These are phyloP conservation scores for Sebastes vulpes DNA, from an alignment of 2,797 vertebrate species.

Conservation along the genomic window DNA sequence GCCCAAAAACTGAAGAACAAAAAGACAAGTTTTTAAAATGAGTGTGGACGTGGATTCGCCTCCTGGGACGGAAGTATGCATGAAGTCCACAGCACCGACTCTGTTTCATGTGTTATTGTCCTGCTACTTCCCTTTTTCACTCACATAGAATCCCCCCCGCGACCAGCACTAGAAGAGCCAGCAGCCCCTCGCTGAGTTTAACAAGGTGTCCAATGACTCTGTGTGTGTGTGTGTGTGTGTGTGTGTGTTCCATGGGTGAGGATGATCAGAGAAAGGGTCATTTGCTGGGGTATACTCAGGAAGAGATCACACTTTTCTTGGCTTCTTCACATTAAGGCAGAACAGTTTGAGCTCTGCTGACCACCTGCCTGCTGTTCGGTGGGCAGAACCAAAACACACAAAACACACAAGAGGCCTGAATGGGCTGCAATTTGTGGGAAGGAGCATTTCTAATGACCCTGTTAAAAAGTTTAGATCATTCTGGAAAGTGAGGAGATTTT, in stretches of 20 bases:
- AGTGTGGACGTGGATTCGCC: neutral
- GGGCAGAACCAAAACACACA: constrained; percentile 60
- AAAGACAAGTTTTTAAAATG: neutral
- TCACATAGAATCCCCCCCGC: constrained; percentile 62
- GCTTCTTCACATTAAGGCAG: constrained; percentile 7
- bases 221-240: constrained; percentile 25
- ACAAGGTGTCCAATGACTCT: constrained; percentile 66
- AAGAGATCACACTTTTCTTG: constrained; percentile 66
- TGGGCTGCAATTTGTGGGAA: constrained; percentile 16
- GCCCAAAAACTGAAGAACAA: neutral
- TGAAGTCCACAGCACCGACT: constrained; percentile 47
- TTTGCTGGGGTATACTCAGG: constrained; percentile 69
- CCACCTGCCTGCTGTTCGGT: constrained; percentile 86
- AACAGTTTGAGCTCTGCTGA: constrained; percentile 77
- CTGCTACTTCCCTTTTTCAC: constrained; percentile 51
- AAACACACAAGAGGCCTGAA: constrained; percentile 20
- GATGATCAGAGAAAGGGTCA: constrained; percentile 81
- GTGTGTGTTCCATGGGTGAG: neutral
- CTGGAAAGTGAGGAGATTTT: neutral
- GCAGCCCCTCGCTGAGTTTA: constrained; percentile 72
- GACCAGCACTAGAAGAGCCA: constrained; percentile 65
- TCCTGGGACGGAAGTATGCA: constrained; percentile 30
- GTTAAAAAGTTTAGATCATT: constrained; percentile 1
- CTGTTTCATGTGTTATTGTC: constrained; percentile 58
- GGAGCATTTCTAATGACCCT: constrained; percentile 22